Conservation (phyloP, 2,797 vertebrate species). For the Lateolabrax maculatus region DNA sequence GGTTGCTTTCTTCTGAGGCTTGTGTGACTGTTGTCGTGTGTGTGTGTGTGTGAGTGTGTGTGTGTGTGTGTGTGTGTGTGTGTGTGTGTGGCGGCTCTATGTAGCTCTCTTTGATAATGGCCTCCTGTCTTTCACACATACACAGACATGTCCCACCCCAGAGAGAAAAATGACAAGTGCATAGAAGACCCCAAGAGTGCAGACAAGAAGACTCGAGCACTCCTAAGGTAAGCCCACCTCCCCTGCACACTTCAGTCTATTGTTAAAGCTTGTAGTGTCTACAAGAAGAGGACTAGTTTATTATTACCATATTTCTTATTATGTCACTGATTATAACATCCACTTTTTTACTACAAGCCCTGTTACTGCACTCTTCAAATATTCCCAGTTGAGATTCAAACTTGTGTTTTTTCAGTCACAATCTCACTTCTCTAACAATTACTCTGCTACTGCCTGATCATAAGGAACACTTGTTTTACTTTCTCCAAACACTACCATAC, state of each 20-base stretch:
- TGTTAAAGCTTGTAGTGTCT: conserved; percentile 12
- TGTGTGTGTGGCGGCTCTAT: conserved; percentile 69
- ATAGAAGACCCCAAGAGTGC: conserved; percentile 91
- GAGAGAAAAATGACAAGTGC: conserved; percentile 92
- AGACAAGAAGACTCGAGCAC: conserved; percentile 93
- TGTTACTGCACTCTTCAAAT: conserved; percentile 18
- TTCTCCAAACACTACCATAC: conserved; percentile 60
- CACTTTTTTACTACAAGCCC: conserved; percentile 9
- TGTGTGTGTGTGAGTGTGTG: conserved; percentile 26
- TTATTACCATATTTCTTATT: background rate
- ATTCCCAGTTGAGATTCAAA: conserved; percentile 42
- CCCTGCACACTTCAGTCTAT: background rate
- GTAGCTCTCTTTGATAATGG: conserved; percentile 84
- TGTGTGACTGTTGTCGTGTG: conserved; percentile 74
- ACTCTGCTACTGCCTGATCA: conserved; percentile 52
- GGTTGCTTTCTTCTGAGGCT: conserved; percentile 86
- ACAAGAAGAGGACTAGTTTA: background rate
- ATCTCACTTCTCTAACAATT: conserved; percentile 62
- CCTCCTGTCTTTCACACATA: conserved; percentile 76
- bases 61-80: conserved; percentile 48
- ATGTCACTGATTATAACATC: conserved; percentile 1
- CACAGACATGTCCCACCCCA: conserved; percentile 91
- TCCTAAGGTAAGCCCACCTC: conserved; percentile 87
- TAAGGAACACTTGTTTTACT: conserved; percentile 70
- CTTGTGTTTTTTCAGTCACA: conserved; percentile 64